phyloP scores from a whole-genome alignment of 2,797 vertebrate species.

The Neostethus bicornis region DNA sequence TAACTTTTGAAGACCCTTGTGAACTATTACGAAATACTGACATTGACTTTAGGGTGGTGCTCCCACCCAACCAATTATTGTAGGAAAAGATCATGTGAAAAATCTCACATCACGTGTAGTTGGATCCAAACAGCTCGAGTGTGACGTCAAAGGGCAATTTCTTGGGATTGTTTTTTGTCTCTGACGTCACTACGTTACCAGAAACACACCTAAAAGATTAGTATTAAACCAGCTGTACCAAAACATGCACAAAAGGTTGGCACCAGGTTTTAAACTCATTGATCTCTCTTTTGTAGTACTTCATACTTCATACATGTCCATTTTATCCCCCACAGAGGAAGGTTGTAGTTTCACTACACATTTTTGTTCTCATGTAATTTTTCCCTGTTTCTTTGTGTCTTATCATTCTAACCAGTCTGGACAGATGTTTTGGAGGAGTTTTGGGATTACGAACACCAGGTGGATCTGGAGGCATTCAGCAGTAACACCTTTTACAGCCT shows the following conservation, averaged over 20 bases:
- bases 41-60: conserved; percentile 27
- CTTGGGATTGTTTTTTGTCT: conserved; percentile 11
- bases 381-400: conserved; percentile 6
- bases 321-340: background rate
- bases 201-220: background rate
- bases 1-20: conserved; percentile 17
- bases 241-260: background rate
- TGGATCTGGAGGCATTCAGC: conserved; percentile 90
- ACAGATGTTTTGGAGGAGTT: conserved; percentile 60
- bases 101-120: conserved; percentile 32
- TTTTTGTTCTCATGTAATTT: background rate
- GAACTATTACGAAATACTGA: conserved; percentile 41
- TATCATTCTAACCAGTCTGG: conserved; percentile 12
- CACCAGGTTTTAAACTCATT: background rate
- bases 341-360: background rate
- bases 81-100: conserved; percentile 27
- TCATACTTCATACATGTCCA: background rate
- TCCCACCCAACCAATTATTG: conserved; percentile 33
- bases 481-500: conserved; percentile 86
- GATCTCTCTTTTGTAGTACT: background rate
- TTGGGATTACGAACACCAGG: conserved; percentile 86
- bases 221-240: background rate
- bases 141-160: conserved; percentile 10
- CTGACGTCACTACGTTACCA: background rate
- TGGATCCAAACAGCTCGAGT: conserved; percentile 30